Evolutionary conservation across 2,113 vertebrate genomes (phyloP).

Genomic region (Falco punctatus): DNA sequence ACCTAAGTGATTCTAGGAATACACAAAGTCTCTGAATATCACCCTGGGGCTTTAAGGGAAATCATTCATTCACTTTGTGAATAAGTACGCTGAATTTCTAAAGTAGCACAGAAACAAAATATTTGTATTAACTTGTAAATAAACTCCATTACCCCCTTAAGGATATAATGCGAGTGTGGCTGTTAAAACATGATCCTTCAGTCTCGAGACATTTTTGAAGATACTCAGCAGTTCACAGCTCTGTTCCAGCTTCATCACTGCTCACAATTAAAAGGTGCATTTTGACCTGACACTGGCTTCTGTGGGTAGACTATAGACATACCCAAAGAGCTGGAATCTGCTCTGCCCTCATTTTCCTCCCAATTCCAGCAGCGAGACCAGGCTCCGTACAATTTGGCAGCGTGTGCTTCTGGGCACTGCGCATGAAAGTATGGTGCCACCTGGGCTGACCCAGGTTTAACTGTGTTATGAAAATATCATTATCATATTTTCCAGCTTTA

Average conservation of each 20-base stretch:
- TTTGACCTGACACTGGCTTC: background rate
- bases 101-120: background rate
- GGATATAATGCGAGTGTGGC: rapidly evolving
- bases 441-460: background rate
- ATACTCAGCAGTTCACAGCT: background rate
- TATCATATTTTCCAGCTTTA: slow-evolving; percentile 55
- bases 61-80: background rate
- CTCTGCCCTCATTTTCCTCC: background rate
- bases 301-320: background rate
- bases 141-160: background rate
- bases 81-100: background rate
- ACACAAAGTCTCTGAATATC: background rate
- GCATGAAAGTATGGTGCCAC: background rate
- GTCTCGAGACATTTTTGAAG: background rate
- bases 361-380: background rate
- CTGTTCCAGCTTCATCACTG: background rate
- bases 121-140: background rate
- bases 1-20: background rate
- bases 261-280: background rate
- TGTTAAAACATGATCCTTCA: background rate
- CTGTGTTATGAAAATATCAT: slow-evolving; percentile 1
- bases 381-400: background rate
- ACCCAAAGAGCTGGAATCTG: background rate
- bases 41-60: background rate
- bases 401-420: rapidly evolving